Percentiles rank a stretch among this genome's conserved stretches.
Evolutionary conservation across 2,797 vertebrate species (phyloP).

Genomic region (Zalophus californianus): DNA sequence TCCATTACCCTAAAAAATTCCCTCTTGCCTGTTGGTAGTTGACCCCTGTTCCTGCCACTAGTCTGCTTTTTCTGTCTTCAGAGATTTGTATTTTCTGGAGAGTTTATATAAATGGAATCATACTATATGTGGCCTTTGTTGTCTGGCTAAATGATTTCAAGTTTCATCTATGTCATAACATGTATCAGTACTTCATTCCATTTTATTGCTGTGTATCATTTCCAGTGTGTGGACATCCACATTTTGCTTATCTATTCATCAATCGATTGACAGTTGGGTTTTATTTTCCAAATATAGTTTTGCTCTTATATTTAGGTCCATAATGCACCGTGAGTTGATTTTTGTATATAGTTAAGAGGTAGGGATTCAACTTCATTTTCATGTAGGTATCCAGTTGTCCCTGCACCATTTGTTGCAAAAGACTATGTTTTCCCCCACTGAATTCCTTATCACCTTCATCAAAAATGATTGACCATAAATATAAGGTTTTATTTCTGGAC

Average conservation of each 20-base stretch:
- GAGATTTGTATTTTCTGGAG: constrained; percentile 32
- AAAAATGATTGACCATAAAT: constrained; percentile 44
- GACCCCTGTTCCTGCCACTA: neutral
- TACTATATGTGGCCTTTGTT: neutral
- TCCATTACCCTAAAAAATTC: neutral
- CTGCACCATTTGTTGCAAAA: constrained; percentile 28
- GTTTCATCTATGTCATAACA: constrained; percentile 12
- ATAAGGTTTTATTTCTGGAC: constrained; percentile 31
- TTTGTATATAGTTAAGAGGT: neutral
- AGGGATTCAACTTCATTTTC: constrained; percentile 22
- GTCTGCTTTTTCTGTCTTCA: constrained; percentile 27
- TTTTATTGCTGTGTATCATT: neutral
- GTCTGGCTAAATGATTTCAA: neutral
- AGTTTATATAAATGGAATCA: constrained; percentile 25
- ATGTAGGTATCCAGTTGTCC: neutral
- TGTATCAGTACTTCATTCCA: neutral
- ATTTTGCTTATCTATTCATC: neutral
- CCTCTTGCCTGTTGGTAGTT: neutral
- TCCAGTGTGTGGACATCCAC: neutral
- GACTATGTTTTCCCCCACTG: neutral
- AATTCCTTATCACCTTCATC: constrained; percentile 39
- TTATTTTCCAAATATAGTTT: constrained; percentile 28
- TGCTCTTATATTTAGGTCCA: neutral
- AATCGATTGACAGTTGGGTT: neutral
- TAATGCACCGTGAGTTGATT: neutral